Conservation (phyloP, 2,888 invertebrate species). For the Ormyrus thymus region DNA sequence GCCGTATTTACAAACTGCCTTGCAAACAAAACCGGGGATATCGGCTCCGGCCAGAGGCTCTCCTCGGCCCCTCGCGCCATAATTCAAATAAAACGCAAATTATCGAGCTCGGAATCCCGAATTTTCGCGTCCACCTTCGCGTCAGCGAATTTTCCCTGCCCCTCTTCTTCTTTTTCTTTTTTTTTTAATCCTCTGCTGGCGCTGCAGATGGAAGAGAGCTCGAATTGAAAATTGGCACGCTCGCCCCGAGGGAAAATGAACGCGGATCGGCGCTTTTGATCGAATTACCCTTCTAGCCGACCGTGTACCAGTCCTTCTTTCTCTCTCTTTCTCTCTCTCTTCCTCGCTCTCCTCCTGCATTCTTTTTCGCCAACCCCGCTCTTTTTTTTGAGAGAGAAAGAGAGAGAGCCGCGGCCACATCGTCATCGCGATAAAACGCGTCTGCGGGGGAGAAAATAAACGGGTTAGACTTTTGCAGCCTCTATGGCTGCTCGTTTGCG, state of each 20-base stretch:
- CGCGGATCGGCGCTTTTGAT: constrained; percentile 32
- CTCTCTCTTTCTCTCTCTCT: constrained; percentile 21
- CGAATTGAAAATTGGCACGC: constrained; percentile 45
- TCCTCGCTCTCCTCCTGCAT: background rate
- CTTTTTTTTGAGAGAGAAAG: background rate
- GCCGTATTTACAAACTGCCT: no score
- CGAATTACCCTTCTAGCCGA: constrained; percentile 43
- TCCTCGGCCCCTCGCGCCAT: background rate
- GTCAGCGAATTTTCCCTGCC: constrained; percentile 30
- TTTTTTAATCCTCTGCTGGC: constrained; percentile 12
- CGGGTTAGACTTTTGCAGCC: background rate
- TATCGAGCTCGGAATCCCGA: background rate
- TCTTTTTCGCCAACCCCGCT: background rate
- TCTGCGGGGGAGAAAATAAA: constrained; percentile 7
- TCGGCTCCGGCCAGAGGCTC: no score
- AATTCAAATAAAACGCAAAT: constrained; percentile 30
- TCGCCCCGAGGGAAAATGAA: background rate
- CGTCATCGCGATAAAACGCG: constrained; percentile 15
- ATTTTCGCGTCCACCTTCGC: background rate
- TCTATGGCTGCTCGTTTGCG: background rate
- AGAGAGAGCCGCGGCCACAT: background rate
- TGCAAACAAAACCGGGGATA: no score
- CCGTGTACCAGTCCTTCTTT: constrained; percentile 50
- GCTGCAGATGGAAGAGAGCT: background rate
- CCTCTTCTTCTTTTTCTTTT: background rate